Base-by-base conservation (phyloP, 2,113 vertebrate species). In the Cranoglanis bouderius region DNA sequence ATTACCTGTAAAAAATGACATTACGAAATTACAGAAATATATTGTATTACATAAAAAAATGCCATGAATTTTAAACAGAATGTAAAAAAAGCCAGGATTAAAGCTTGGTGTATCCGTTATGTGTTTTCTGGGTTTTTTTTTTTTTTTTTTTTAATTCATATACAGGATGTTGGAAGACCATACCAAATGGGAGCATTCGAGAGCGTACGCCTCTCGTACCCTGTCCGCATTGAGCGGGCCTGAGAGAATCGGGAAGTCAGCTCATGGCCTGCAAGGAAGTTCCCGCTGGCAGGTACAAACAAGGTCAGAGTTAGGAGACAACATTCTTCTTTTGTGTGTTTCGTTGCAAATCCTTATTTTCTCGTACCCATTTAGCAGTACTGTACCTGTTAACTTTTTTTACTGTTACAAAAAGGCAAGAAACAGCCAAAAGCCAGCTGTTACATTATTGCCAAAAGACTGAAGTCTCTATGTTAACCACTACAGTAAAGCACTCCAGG, bases 241-340 rank as follows among this genome's bases (percentile, higher is more conserved):
- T 99, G 98, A 98, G 97, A 98, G 97, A 98, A 98, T 98, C 98
- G 97, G 97, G 98, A 97, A 97, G 98, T 98, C 98, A 98, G 97
- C 98, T 98, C 97, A 97, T 97, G 98, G 98, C 98, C 98, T 99
- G 98, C 98, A 99, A 99, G 95, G 98, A 99, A 99, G 97, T 96
- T 97, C 98, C 98, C 98, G 97, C 98, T 99, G 98, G 98, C 98
- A 98, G 98, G 98, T 99, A 99, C 98, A 99, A 99, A 99, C 98
- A 99, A 99, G 98, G 98, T 99, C 98, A 99, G 98, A 99, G 98
- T 99, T 98, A 99, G 98, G 97, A 99, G 97, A 97, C 97, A 99
- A 98, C 97, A 98, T 91, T 95, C 95, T 96, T 96, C 90, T 83
- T 94, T 91, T 90, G 93, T 92, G 89, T 53, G 93, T 94, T 82